Conservation (phyloP, 2,797 vertebrate genomes). For the Acridotheres tristis region DNA sequence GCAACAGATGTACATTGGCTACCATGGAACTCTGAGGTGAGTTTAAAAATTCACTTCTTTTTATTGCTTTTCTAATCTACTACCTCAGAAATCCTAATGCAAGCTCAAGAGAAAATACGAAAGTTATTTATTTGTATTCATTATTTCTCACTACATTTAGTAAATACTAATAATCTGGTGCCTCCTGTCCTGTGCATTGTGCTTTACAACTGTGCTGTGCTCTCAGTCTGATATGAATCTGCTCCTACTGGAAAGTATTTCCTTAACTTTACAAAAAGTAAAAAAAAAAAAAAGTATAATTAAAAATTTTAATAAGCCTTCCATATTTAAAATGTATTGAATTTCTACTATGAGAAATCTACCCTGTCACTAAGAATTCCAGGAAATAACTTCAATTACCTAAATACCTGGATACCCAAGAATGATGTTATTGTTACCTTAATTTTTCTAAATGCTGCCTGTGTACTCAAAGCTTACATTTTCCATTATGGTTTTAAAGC, state of each 20-base stretch:
- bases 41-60: neutral
- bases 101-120: neutral
- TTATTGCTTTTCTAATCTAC: neutral
- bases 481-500: neutral
- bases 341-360: neutral
- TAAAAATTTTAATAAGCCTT: neutral
- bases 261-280: neutral
- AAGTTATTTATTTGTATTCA: neutral
- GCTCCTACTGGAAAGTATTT: neutral
- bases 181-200: neutral
- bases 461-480: neutral
- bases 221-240: neutral
- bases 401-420: neutral
- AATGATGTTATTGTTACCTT: neutral
- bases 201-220: neutral
- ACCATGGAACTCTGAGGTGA: slow-evolving; percentile 84
- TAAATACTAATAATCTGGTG: neutral
- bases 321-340: neutral
- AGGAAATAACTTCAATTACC: neutral
- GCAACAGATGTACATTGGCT: slow-evolving; percentile 92
- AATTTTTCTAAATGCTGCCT: neutral
- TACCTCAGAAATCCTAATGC: neutral
- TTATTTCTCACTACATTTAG: neutral
- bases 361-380: neutral
- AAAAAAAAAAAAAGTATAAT: neutral